phyloP scores from a whole-genome alignment of 2,888 invertebrate species.

The Magallana nippona region DNA sequence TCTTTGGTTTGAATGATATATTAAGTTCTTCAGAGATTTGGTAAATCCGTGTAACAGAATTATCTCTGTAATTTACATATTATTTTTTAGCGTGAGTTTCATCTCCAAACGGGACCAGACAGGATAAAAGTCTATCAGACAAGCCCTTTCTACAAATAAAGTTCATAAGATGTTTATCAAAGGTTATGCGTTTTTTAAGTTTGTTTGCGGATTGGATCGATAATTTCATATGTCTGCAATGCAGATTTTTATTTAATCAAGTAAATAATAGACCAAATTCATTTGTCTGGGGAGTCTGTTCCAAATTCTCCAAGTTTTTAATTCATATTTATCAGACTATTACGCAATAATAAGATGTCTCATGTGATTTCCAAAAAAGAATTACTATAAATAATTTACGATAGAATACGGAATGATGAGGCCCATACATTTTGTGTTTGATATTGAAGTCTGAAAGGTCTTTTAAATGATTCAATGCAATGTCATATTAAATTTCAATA shows the following conservation, averaged over 20 bases:
- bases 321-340: conserved; percentile 15
- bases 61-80: conserved; percentile 15
- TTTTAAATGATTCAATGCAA: not conserved
- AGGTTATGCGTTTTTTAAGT: conserved; percentile 27
- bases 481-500: not conserved
- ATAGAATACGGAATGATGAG: conserved; percentile 1
- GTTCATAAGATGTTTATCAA: not conserved
- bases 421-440: not conserved
- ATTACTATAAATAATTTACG: not conserved
- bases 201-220: conserved; percentile 3
- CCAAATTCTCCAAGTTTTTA: conserved; percentile 1
- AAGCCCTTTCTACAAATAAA: not conserved
- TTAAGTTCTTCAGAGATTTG: not conserved
- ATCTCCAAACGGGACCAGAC: not conserved
- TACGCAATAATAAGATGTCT: conserved; percentile 11
- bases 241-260: conserved; percentile 26
- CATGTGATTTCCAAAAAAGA: conserved; percentile 20
- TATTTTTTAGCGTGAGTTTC: not conserved
- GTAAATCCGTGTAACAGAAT: not conserved
- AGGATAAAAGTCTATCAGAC: not conserved
- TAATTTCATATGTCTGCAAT: conserved; percentile 33
- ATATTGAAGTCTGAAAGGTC: not conserved
- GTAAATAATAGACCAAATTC: not conserved
- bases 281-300: conserved; percentile 18
- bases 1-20: not conserved